Base-by-base conservation (phyloP, 1,140 invertebrate genomes). In the Tetramorium alpestre region DNA sequence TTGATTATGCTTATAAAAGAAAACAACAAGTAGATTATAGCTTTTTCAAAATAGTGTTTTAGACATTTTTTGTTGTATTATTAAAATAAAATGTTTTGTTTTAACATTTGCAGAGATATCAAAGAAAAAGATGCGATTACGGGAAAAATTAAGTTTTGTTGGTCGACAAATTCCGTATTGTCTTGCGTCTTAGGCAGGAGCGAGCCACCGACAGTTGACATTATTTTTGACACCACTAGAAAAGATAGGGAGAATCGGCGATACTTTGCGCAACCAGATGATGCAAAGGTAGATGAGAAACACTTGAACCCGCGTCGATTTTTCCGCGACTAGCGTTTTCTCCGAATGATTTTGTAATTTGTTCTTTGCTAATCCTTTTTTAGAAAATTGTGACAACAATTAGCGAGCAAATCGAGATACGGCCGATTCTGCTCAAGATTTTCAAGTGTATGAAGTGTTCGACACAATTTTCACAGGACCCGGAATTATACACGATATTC, bases 391-490 rank as follows among this genome's bases (percentile, higher is more conserved):
- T 96, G 65, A 92, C 95, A 80, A 95, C 92, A 65, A 87, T 97
- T 18, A 93, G 94, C 3, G 93, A 95, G 28, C 95, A 95, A 56
- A 93, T 97, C 7, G 96, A 95, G 7, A 92, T 94, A 58, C 94
- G 96, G 82, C 94, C 96, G 70, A 95, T 97, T 67, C 92, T 92
- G 18, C 90, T 93, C 92, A 96, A 93, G 95, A 92, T 96, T 11
- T 97, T 96, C 88, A 96, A 96, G 85, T 97, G 97, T 90, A 96
- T 97, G 88, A 97, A 96, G 93, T 97, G 97, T 86, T 95, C 95
- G 11, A 95, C 95, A 7, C 95, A 96, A 72, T 97, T 97, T 93
- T 96, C 95, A 2, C 95, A 95, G 86, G 96, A 96, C 73, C 94
- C 92, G 3, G 94, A 95, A 73, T 16, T 49, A 49, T 93, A 93